Base-by-base conservation (phyloP, 2,113 vertebrate species). In the Laticauda colubrina region DNA sequence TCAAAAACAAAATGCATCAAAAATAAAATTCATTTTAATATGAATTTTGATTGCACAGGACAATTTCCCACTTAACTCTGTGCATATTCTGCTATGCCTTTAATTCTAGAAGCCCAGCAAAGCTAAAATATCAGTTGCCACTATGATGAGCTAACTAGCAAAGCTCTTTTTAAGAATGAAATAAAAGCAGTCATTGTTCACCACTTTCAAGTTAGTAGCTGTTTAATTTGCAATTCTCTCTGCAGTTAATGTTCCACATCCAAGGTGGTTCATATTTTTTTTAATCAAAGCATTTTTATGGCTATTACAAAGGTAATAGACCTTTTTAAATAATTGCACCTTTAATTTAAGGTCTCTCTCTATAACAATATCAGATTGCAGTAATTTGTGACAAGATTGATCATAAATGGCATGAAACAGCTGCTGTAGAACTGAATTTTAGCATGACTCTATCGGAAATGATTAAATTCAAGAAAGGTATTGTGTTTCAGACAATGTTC, bases 331-430 rank as follows among this genome's bases (percentile, higher is more conserved):
- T 85, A 93, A 89, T 90, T 2, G 23, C 91, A 57, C 64, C 39
- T 57, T 89, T 89, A 90, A 86, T 59, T 61, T 57, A 53, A 61
- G n/a, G 54, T 12, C 59, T 89, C 26, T 39, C 85, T 55, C 75
- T 48, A 61, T 29, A 92, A 59, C 54, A 57, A n/a, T 89, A 89
- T 93, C 91, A n/a, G 18, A 39, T 92, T 92, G 61, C 87, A 89
- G 69, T 81, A 92, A 92, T 89, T 92, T 54, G 45, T 88, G 51
- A 92, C 48, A 88, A 64, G 51, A 55, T 81, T 56, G 51, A 55
- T 56, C 88, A 53, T 81, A 92, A 89, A 88, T 89, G 34, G 61
- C 43, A 81, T 45, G 87, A 89, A 92, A 81, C 87, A 92, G 91
- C 91, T 89, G 91, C n/a, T 81, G 61, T 15, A 24, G 53, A 64